phyloP scores from a whole-genome alignment of 37 sponge, comb jelly and placozoan species.

The Halichondria panicea region DNA sequence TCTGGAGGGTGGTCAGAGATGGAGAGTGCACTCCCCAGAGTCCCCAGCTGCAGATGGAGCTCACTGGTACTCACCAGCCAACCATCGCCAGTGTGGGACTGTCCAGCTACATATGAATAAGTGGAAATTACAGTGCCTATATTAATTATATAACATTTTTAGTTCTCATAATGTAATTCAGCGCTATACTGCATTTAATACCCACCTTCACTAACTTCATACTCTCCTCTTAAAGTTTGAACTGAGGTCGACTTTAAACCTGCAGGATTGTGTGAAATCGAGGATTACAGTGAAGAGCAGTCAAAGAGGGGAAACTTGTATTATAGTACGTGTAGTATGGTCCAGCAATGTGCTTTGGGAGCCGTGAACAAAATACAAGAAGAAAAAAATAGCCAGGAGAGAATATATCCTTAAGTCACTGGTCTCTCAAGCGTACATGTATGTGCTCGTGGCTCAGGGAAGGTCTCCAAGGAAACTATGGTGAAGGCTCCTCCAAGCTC shows the following conservation, averaged over 20 bases:
- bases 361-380: no score
- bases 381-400: background rate
- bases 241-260: no score
- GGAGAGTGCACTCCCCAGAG: background rate
- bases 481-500: background rate
- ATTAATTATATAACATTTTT: background rate
- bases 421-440: background rate
- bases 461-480: slow-evolving; percentile 11
- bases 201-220: no score
- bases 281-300: no score
- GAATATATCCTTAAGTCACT: background rate
- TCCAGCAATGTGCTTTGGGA: no score
- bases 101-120: background rate
- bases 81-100: background rate
- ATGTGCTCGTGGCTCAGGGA: background rate
- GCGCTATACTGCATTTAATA: no score
- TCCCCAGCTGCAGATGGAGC: background rate
- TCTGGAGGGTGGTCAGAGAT: no score
- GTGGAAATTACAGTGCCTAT: background rate
- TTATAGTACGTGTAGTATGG: no score
- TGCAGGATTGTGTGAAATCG: no score
- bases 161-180: background rate
- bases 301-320: no score
- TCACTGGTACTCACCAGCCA: slow-evolving; percentile 12
- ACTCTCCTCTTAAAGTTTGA: no score